Conservation (phyloP, 2,797 vertebrate genomes). For the Betta splendens region DNA sequence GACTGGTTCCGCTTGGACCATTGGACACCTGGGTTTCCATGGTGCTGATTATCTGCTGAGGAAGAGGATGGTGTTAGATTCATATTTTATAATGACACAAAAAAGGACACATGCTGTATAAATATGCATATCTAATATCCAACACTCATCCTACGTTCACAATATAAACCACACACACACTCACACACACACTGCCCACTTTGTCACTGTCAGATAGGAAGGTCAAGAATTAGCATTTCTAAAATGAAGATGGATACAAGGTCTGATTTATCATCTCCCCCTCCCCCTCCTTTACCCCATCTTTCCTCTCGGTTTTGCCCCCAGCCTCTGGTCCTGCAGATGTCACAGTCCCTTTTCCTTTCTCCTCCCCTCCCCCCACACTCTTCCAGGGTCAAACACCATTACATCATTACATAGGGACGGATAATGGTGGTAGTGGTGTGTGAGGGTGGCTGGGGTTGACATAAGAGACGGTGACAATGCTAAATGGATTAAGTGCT, state of each 20-base stretch:
- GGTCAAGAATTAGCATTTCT: conserved; percentile 66
- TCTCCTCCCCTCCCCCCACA: conserved; percentile 62
- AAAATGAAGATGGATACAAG: conserved; percentile 56
- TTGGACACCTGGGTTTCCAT: conserved; percentile 99
- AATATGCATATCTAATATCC: conserved; percentile 28
- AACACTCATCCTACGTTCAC: conserved; percentile 17
- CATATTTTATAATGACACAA: conserved; percentile 30
- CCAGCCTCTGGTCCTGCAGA: conserved; percentile 82
- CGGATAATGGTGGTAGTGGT: conserved; percentile 59
- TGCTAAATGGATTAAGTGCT: conserved; percentile 33
- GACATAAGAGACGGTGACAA: conserved; percentile 36
- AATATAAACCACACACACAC: conserved; percentile 15
- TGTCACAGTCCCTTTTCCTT: conserved; percentile 77
- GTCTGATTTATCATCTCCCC: conserved; percentile 66
- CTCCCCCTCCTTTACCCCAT: conserved; percentile 49
- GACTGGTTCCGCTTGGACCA: conserved; percentile 87
- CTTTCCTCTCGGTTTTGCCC: conserved; percentile 59
- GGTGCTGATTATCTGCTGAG: conserved; percentile 98
- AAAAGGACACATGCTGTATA: conserved; percentile 13
- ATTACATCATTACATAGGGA: conserved; percentile 76
- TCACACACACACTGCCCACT: conserved; percentile 33
- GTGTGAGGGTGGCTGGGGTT: conserved; percentile 26
- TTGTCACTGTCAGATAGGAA: conserved; percentile 61
- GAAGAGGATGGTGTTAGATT: conserved; percentile 75
- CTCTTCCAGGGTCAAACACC: conserved; percentile 78